Conservation (phyloP, 2,113 vertebrate genomes). For the Alaudala cheleensis region DNA sequence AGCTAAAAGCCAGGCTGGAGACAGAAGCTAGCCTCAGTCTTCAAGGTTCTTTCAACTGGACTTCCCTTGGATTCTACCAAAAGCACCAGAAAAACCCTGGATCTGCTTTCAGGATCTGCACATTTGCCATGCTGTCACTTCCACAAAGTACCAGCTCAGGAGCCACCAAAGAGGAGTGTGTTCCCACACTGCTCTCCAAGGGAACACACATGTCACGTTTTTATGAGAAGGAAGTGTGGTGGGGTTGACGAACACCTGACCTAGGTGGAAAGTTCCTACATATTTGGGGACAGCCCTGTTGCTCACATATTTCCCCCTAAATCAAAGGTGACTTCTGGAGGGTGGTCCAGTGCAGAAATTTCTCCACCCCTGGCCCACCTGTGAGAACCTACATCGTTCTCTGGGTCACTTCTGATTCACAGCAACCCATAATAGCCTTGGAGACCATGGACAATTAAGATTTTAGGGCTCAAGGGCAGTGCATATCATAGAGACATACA, state of each 20-base stretch:
- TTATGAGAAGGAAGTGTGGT: not conserved
- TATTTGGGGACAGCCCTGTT: not conserved
- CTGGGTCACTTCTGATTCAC: not conserved
- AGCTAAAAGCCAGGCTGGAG: not conserved
- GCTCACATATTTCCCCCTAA: not conserved
- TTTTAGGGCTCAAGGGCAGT: not conserved
- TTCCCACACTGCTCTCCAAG: not conserved
- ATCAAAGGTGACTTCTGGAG: not conserved
- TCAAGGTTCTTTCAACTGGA: not conserved
- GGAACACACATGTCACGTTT: fast-evolving
- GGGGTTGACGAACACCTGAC: not conserved
- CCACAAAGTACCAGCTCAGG: not conserved
- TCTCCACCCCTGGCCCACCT: not conserved
- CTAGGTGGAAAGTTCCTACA: not conserved
- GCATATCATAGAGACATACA: not conserved
- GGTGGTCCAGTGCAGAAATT: not conserved
- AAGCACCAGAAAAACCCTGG: not conserved
- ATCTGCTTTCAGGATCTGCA: not conserved
- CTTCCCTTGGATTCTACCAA: not conserved
- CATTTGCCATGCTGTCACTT: not conserved
- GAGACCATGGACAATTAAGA: not conserved
- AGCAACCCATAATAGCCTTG: not conserved
- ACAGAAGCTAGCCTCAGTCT: not conserved
- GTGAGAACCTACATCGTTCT: not conserved
- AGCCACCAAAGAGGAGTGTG: not conserved